Evolutionary conservation across 2,113 vertebrate genomes (phyloP).

Genomic region (Oncorhynchus clarkii): DNA sequence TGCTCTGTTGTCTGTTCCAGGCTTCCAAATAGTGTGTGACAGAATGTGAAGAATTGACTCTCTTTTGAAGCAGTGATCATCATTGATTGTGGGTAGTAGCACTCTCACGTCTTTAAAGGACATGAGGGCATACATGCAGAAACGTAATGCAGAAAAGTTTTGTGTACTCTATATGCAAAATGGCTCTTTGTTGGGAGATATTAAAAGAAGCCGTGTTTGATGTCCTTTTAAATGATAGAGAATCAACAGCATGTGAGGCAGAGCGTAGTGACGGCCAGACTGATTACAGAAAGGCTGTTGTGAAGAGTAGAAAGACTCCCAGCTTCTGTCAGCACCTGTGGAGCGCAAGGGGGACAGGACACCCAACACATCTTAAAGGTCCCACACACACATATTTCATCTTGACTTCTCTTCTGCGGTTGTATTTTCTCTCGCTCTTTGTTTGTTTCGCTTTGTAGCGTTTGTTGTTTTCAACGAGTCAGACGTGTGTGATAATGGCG

Average conservation of each 20-base stretch:
- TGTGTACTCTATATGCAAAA: neutral
- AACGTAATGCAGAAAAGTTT: slow-evolving; percentile 2
- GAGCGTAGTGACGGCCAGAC: slow-evolving; percentile 25
- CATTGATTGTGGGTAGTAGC: too few species aligned
- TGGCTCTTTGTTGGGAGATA: neutral
- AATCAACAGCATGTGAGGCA: slow-evolving; percentile 48
- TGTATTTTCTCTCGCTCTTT: neutral
- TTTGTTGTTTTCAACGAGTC: slow-evolving; percentile 21
- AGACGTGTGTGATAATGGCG: slow-evolving; percentile 49
- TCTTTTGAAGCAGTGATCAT: too few species aligned
- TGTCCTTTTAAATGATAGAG: slow-evolving; percentile 22
- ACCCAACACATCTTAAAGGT: slow-evolving; percentile 24
- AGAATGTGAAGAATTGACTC: too few species aligned
- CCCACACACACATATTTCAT: slow-evolving; percentile 5
- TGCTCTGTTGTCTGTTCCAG: neutral
- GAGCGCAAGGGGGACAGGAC: slow-evolving; percentile 22
- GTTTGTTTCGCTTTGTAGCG: neutral
- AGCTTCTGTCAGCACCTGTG: slow-evolving; percentile 37
- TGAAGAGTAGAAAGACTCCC: neutral
- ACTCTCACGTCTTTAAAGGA: too few species aligned
- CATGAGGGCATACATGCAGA: too few species aligned
- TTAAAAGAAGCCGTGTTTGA: slow-evolving; percentile 6
- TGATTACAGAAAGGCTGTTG: slow-evolving; percentile 32
- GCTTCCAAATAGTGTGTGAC: neutral
- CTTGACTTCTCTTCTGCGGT: neutral